Conservation (phyloP, 1,140 invertebrate genomes). For the Hirudo medicinalis region DNA sequence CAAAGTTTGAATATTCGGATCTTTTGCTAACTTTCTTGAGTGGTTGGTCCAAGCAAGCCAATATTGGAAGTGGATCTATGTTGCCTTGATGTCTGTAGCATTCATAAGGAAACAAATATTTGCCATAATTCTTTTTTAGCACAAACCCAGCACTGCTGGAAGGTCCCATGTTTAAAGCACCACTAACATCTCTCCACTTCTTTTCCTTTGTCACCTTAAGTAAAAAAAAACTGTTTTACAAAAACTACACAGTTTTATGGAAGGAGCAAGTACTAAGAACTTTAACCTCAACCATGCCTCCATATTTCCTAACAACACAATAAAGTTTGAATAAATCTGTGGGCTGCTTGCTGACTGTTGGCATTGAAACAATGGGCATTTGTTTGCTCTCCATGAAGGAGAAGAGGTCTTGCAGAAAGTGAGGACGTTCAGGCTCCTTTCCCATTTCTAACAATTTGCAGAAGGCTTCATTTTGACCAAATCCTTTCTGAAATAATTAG, state of each 20-base stretch:
- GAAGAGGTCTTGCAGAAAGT: slow-evolving; percentile 80
- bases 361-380: slow-evolving; percentile 77
- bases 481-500: slow-evolving; percentile 30
- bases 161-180: slow-evolving; percentile 76
- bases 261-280: background rate
- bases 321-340: slow-evolving; percentile 93
- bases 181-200: slow-evolving; percentile 94
- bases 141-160: slow-evolving; percentile 94
- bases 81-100: slow-evolving; percentile 91
- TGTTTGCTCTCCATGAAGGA: slow-evolving; percentile 66
- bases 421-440: slow-evolving; percentile 73
- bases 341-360: slow-evolving; percentile 92
- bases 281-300: slow-evolving; percentile 86
- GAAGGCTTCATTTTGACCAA: slow-evolving; percentile 39
- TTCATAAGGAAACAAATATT: slow-evolving; percentile 84
- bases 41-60: slow-evolving; percentile 57
- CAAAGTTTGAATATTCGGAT: background rate
- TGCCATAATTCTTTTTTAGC: slow-evolving; percentile 89
- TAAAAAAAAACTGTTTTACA: background rate
- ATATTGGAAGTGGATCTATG: slow-evolving; percentile 83
- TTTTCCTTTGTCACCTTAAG: slow-evolving; percentile 87
- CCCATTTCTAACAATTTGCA: slow-evolving; percentile 93
- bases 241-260: too few relatives aligned
- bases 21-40: slow-evolving; percentile 39
- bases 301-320: slow-evolving; percentile 80